phyloP scores from a whole-genome alignment of 2,113 vertebrate genomes.

The Canis aureus region DNA sequence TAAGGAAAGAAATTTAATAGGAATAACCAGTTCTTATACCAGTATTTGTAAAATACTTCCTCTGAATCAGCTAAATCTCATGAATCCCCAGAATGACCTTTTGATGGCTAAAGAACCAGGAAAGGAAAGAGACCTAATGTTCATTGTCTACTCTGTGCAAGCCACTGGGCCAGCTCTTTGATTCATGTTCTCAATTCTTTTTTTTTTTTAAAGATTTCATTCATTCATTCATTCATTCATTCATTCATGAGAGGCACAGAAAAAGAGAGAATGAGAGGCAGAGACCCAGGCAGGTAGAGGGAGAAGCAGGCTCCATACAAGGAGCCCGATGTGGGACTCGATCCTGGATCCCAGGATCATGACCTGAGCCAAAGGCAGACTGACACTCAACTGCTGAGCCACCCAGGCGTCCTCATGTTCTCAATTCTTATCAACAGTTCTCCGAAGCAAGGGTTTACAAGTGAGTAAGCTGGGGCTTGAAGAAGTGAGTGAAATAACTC shows the following conservation, averaged over 20 bases:
- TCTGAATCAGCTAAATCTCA: background rate
- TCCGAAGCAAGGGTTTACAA: background rate
- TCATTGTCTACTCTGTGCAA: background rate
- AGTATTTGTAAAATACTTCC: background rate
- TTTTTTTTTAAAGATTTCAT: too few relatives aligned
- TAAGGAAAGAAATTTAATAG: background rate
- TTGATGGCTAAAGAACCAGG: background rate
- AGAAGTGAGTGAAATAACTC: background rate
- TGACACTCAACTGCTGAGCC: too few relatives aligned
- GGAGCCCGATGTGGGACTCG: too few relatives aligned
- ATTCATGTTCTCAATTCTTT: background rate
- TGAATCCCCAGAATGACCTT: background rate
- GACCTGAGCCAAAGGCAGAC: too few relatives aligned
- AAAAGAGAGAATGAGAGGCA: too few relatives aligned
- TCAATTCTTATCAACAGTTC: background rate
- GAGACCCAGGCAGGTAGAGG: too few relatives aligned
- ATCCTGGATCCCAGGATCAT: too few relatives aligned
- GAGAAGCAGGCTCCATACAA: too few relatives aligned
- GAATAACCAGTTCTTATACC: background rate
- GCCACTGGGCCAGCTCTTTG: background rate
- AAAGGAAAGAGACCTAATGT: background rate
- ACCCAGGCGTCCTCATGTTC: too few relatives aligned
- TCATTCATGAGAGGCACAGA: too few relatives aligned
- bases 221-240: too few relatives aligned
- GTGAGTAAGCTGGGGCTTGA: background rate